A percentile compares a stretch with the other conserved stretches of the same genome.
These are phyloP conservation scores for Ichneumon xanthorius DNA, from an alignment of 2,888 invertebrate species.

Conservation along the genomic window DNA sequence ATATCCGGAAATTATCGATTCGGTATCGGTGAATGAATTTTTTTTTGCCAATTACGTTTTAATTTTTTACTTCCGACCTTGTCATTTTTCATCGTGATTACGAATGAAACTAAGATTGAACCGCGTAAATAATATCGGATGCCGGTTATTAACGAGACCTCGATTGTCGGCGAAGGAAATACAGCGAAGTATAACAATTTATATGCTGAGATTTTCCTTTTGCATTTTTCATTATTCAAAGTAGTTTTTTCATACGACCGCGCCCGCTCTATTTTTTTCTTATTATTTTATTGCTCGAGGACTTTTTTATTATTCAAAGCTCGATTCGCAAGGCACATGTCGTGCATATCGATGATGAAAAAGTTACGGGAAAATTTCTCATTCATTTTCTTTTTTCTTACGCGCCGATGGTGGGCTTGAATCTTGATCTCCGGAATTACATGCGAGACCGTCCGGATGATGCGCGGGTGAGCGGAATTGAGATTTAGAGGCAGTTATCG, in stretches of 20 bases:
- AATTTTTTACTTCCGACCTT: neutral
- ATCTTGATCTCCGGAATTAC: neutral
- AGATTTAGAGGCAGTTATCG: conserved; percentile 77
- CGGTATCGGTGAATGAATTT: neutral
- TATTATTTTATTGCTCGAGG: neutral
- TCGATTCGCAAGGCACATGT: neutral
- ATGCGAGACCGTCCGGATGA: conserved; percentile 39
- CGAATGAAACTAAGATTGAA: too few relatives aligned
- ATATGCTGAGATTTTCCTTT: neutral
- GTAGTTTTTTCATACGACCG: too few relatives aligned
- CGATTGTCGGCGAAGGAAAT: too few relatives aligned
- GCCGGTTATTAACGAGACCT: too few relatives aligned
- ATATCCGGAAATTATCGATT: neutral
- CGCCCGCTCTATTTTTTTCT: too few relatives aligned
- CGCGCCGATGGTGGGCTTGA: neutral
- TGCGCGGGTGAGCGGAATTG: conserved; percentile 66
- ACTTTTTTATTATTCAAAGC: neutral
- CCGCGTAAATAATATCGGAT: too few relatives aligned
- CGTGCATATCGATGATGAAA: neutral
- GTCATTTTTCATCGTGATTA: neutral
- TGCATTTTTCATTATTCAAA: too few relatives aligned
- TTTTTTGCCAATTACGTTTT: neutral
- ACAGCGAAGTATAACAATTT: neutral
- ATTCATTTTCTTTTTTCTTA: neutral
- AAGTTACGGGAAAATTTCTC: neutral